phyloP scores from a whole-genome alignment of 2,113 vertebrate species.

The Salvelinus sp. region DNA sequence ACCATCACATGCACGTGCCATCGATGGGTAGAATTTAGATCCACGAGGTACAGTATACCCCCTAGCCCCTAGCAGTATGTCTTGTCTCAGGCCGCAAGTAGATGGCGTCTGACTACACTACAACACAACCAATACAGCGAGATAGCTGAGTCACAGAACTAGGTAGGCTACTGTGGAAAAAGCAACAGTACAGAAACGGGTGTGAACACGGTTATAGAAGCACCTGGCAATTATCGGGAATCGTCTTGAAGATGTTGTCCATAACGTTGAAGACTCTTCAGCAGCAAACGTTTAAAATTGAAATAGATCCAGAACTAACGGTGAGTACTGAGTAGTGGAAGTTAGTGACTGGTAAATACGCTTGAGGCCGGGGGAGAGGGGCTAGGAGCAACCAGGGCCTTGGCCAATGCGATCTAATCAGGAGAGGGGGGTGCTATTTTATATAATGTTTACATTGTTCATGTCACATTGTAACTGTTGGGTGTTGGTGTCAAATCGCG shows the following conservation, averaged over 20 bases:
- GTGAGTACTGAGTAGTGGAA: conserved; percentile 62
- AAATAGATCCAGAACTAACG: conserved; percentile 72
- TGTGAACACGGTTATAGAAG: not conserved
- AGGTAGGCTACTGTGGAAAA: conserved; percentile 38
- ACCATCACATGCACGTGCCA: conserved; percentile 1
- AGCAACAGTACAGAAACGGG: conserved; percentile 32
- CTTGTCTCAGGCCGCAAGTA: conserved; percentile 49
- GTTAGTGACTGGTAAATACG: conserved; percentile 59
- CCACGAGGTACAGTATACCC: not conserved
- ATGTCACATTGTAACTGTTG: not conserved
- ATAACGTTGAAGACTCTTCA: conserved; percentile 78
- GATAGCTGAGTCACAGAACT: conserved; percentile 80
- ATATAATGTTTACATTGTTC: conserved; percentile 6
- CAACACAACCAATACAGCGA: conserved; percentile 35
- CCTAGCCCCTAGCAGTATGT: conserved; percentile 23
- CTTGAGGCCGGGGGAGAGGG: conserved; percentile 35
- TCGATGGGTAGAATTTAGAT: conserved; percentile 2
- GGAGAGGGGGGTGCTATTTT: conserved; percentile 13
- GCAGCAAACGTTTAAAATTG: conserved; percentile 76
- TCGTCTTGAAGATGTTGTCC: conserved; percentile 65
- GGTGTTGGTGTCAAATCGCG: not conserved
- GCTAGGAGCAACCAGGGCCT: conserved; percentile 43
- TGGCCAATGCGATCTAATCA: conserved; percentile 6
- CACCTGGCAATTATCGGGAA: not conserved
- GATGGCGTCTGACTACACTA: conserved; percentile 57